Conservation (phyloP, 2,797 vertebrate genomes). For the Sparidentex hasta region DNA sequence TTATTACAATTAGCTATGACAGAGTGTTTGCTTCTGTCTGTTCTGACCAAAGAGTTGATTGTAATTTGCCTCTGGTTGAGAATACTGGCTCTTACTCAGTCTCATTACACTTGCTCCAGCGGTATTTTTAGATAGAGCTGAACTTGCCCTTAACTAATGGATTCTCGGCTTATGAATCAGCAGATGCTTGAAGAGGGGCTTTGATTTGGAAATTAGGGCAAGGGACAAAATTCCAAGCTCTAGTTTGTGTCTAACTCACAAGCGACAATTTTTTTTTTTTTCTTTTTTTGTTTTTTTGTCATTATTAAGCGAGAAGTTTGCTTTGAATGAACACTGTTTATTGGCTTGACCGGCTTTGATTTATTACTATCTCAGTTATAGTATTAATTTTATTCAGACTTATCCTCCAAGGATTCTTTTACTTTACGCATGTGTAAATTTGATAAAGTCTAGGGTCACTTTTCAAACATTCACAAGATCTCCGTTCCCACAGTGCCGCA, state of each 20-base stretch:
- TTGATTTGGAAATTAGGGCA: constrained; percentile 52
- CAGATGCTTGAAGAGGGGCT: constrained; percentile 38
- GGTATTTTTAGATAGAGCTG: constrained; percentile 54
- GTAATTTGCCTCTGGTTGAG: constrained; percentile 58
- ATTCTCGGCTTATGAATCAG: constrained; percentile 61
- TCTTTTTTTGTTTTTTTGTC: neutral
- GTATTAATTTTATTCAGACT: no score
- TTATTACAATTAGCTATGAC: constrained; percentile 73
- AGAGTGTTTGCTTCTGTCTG: constrained; percentile 64
- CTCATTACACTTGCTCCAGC: constrained; percentile 51
- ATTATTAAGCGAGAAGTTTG: neutral
- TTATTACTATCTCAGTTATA: neutral
- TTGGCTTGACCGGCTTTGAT: neutral
- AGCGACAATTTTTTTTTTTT: neutral
- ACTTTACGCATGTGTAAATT: neutral
- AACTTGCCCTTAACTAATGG: constrained; percentile 53
- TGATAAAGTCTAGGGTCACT: constrained; percentile 3
- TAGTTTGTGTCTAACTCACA: constrained; percentile 16
- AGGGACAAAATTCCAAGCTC: constrained; percentile 15
- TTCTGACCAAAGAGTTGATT: constrained; percentile 64
- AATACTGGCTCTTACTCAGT: constrained; percentile 51
- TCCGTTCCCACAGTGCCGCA: neutral
- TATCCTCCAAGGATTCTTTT: neutral
- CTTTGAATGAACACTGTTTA: neutral
- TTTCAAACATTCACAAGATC: constrained; percentile 32